These are phyloP conservation scores for Macropus fuliginosus DNA, from an alignment of 2,797 vertebrate species.

Conservation along the genomic window DNA sequence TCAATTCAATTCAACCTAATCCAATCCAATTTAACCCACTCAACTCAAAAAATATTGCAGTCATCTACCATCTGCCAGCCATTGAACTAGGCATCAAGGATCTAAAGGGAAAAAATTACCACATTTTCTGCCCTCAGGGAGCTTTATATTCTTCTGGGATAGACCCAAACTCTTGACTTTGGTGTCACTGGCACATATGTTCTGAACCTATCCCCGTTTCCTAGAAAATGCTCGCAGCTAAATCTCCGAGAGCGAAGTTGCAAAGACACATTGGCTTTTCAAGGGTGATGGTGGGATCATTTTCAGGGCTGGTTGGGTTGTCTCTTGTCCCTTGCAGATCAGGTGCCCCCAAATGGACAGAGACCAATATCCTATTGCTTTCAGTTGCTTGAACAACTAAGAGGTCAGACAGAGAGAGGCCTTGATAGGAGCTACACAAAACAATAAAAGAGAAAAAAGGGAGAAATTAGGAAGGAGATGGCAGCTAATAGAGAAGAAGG, in stretches of 20 bases:
- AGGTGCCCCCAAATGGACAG: not conserved
- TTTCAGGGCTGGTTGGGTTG: not conserved
- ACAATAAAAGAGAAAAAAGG: not conserved
- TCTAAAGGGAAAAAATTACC: not conserved
- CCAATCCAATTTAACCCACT: not conserved
- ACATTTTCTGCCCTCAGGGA: not conserved
- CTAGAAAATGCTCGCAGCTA: not conserved
- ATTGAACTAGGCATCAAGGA: not conserved
- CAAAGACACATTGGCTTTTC: not conserved
- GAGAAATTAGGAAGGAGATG: not conserved
- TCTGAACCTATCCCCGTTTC: not conserved
- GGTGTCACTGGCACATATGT: not conserved
- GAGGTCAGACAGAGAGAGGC: not conserved
- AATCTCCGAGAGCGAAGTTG: not conserved
- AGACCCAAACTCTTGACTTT: not conserved
- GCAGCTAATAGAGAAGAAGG: not conserved
- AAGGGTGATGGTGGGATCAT: not conserved
- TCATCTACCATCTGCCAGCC: not conserved
- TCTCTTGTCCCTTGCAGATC: not conserved
- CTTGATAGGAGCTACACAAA: not conserved
- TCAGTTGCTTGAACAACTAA: not conserved
- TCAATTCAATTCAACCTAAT: not conserved
- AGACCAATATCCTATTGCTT: not conserved
- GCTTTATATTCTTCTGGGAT: not conserved
- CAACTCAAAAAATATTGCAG: not conserved